Base-by-base conservation (phyloP, 2,113 vertebrate genomes). In the Riparia riparia region DNA sequence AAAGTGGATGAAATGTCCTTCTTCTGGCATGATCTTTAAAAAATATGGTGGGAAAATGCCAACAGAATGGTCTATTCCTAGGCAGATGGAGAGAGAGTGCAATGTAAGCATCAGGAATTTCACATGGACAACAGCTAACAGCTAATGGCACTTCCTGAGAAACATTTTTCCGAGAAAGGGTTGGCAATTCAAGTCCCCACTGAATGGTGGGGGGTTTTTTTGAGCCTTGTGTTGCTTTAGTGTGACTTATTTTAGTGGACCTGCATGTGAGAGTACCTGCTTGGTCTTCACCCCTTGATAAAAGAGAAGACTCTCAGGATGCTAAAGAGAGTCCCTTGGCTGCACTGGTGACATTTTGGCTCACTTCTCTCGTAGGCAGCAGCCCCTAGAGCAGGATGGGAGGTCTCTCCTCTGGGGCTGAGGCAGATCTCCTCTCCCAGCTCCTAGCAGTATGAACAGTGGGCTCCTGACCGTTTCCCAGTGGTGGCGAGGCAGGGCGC, bases 221-320 rank as follows among this genome's bases (percentile, higher is more conserved):
- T 7, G 12, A 58, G 42, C n/a, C 25, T 71, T 66, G 25, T 70
- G 18, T 28, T 1, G 0, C n/a, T 77, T 68, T 5, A 28, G 4
- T 26, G 8, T 54, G 14, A 24, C 19, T 57, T 37, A 57, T n/a
- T 89, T 78, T 41, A 45, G 51, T 70, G 47, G 80, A 54, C 39
- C 37, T 80, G 34, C 18, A 5, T 0, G 0, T 21, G n/a, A 49
- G 24, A 61, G 19, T 37, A 53, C 13, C 57, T 77, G 3, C 41
- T n/a, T 0, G 0, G 18, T 60, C 19, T 54, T 77, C 7, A 26
- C 4, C 14, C 6, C 22, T 39, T 22, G 10, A 12, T 61, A 26
- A 34, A 54, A 49, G 17, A 29, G 11, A 31, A 26, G 50, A 80
- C 28, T 28, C 26, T 63, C 14, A 31, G 31, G 45, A 25, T 51